These are phyloP conservation scores for Flexamia atlantica DNA, from an alignment of 2,888 invertebrate species.

Conservation along the genomic window DNA sequence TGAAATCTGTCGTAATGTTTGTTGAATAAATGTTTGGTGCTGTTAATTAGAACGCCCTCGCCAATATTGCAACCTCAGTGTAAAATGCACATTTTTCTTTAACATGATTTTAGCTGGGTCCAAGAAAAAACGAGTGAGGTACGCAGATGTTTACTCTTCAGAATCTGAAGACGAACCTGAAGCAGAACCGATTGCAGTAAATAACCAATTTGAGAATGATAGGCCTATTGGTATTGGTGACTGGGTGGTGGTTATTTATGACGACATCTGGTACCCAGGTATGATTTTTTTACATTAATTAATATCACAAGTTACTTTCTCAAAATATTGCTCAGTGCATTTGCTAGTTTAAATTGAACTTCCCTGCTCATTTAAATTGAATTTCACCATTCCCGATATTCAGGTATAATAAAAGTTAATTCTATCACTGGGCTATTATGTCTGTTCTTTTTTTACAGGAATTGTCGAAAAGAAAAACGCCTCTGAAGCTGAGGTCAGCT, in stretches of 20 bases:
- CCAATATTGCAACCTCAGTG: slow-evolving; percentile 27
- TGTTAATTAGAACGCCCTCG: slow-evolving; percentile 32
- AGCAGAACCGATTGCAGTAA: slow-evolving; percentile 22
- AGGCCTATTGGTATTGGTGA: slow-evolving; percentile 41
- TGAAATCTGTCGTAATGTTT: background rate
- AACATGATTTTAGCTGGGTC: slow-evolving; percentile 50
- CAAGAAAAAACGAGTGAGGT: background rate
- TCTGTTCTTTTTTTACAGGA: slow-evolving; percentile 51
- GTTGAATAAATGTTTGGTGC: slow-evolving; percentile 24
- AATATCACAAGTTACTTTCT: no score
- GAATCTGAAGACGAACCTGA: slow-evolving; percentile 42
- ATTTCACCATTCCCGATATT: no score
- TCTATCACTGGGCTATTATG: slow-evolving; percentile 30
- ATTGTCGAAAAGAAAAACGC: slow-evolving; percentile 44
- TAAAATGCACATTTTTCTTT: background rate
- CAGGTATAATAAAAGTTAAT: slow-evolving; percentile 38
- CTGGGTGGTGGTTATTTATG: slow-evolving; percentile 53
- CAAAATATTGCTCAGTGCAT: no score
- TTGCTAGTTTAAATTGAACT: no score
- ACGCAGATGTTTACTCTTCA: slow-evolving; percentile 49
- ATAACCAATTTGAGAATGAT: background rate
- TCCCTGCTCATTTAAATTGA: no score
- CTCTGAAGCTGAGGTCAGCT: slow-evolving; percentile 27
- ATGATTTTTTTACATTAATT: slow-evolving; percentile 42
- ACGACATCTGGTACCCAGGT: slow-evolving; percentile 51